A percentile compares a stretch with the other conserved stretches of the same genome.
Conservation (phyloP, 2,113 vertebrate species). For the Otis tarda region DNA sequence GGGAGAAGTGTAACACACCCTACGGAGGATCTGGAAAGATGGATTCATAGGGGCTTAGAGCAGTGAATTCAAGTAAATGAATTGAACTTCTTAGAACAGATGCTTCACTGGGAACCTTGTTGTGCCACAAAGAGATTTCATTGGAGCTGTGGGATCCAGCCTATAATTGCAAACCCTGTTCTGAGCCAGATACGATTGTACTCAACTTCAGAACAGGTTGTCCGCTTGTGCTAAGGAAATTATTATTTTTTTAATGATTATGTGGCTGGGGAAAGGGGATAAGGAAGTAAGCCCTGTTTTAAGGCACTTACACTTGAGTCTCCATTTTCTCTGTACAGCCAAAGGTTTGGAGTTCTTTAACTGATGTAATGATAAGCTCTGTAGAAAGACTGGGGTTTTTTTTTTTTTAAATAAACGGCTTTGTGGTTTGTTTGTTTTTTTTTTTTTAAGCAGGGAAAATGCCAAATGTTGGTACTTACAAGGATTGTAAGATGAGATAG, state of each 20-base stretch:
- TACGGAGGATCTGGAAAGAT: background rate
- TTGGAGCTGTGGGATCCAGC: background rate
- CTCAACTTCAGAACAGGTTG: background rate
- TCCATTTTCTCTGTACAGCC: background rate
- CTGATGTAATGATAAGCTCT: background rate
- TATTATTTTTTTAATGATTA: background rate
- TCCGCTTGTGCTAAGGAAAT: background rate
- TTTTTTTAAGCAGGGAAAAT: background rate
- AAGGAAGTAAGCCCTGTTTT: background rate
- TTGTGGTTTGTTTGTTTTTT: background rate
- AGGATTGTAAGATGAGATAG: background rate
- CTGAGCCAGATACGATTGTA: background rate
- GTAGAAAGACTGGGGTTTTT: background rate
- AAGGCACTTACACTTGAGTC: background rate
- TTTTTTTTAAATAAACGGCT: background rate
- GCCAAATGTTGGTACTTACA: background rate
- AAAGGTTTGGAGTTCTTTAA: background rate
- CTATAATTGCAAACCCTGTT: background rate
- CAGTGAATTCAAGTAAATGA: background rate
- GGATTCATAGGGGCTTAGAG: background rate
- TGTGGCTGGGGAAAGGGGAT: background rate
- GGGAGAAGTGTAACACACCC: accelerated
- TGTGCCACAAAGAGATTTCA: background rate
- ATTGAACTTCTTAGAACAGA: background rate
- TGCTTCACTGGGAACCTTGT: background rate